Evolutionary conservation across 2,888 invertebrate species (phyloP), one percentile per base, ranked within the genome.

Genomic region (Mesorhabditis spiculigera): DNA sequence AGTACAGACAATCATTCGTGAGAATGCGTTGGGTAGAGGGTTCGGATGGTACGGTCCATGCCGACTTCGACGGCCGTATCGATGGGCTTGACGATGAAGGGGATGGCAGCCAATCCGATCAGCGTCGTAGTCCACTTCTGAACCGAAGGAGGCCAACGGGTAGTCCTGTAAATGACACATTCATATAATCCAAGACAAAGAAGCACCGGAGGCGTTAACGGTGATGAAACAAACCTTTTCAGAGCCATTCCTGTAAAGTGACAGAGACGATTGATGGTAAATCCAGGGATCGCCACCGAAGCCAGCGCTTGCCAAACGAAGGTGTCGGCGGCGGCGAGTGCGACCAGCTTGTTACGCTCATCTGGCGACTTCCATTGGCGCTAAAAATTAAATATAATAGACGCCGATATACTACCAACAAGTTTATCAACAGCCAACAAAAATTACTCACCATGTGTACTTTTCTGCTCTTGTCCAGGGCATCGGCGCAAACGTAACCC

Each of bases 301-400:
- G 96, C 96, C 71, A 96, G 43, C 92, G 71, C 91, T 88, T 97
- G 96, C 96, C 96, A 96, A 4, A 92, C 83, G 42, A 97, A 87
- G 0, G 93, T 93, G 87, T 97, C 96, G 0, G 90, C 89, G 0
- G 92, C 90, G 3, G 91, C 86, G n/a, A 82, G 72, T 0, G 79
- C 76, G 4, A 87, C 82, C 63, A 73, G 80, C 72, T 73, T 78
- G 70, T 68, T 71, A 43, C 80, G 70, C 58, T 75, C 78, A 41
- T 69, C 74, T 5, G 67, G 43, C 8, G 68, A 70, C 5, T 67
- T n/a, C 69, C 69, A 75, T 50, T 50, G 63, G n/a, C 16, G 63
- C 63, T 16, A n/a, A n/a, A 8, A n/a, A n/a, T 63, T 8, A 41
- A 41, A 63, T 10, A 13, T 28, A 63, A 8, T n/a, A 63, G 28